Percentiles rank a stretch among this genome's conserved stretches.
phyloP scores from a whole-genome alignment of 2,113 vertebrate genomes.

The Indicator maculatus region DNA sequence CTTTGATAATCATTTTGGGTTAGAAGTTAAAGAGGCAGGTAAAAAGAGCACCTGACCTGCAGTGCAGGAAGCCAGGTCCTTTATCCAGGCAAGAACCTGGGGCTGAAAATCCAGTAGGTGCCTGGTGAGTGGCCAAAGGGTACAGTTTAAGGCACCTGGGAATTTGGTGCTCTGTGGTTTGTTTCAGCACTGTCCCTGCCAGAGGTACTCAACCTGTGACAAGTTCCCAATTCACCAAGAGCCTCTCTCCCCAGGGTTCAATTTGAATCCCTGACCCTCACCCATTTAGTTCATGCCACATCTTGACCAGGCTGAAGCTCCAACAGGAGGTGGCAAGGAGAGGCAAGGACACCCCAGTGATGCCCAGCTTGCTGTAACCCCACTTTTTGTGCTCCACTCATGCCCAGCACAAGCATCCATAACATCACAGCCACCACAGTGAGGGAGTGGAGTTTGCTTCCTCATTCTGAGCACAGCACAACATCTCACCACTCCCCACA shows the following conservation, averaged over 20 bases:
- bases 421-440: not conserved
- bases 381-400: not conserved
- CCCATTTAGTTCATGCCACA: too few relatives aligned
- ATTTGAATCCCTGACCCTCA: not conserved
- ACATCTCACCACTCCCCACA: accelerated
- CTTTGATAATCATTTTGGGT: not conserved
- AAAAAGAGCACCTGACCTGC: too few relatives aligned
- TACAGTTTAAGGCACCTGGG: accelerated
- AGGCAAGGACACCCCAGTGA: not conserved
- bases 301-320: not conserved
- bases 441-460: not conserved
- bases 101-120: accelerated
- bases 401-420: not conserved
- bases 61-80: accelerated
- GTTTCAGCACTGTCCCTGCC: not conserved
- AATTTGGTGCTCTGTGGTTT: not conserved
- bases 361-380: not conserved
- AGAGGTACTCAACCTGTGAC: accelerated
- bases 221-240: not conserved
- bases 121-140: too few relatives aligned
- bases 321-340: not conserved
- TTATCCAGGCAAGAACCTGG: too few relatives aligned
- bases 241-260: not conserved
- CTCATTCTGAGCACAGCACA: not conserved
- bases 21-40: not conserved